Conservation (phyloP, 1,140 invertebrate genomes). For the Geopemphigus sp. region DNA sequence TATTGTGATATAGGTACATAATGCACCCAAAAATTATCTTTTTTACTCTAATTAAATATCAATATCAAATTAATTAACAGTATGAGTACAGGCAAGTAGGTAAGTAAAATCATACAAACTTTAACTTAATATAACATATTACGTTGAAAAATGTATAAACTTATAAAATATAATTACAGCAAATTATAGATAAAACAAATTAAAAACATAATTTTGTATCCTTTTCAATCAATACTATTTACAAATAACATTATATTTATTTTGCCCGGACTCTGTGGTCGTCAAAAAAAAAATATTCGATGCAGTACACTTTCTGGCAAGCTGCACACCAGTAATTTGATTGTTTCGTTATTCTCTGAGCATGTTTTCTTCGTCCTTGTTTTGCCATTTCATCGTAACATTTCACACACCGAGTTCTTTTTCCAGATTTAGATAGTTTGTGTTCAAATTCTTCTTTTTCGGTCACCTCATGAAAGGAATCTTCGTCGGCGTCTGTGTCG, state of each 20-base stretch:
- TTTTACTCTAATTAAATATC: background rate
- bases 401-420: conserved; percentile 1
- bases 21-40: background rate
- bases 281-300: background rate
- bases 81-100: background rate
- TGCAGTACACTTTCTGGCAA: background rate
- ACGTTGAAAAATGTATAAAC: background rate
- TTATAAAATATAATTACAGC: background rate
- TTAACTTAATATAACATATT: background rate
- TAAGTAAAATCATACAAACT: background rate
- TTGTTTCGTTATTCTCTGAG: background rate
- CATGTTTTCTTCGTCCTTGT: background rate
- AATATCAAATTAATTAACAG: no score
- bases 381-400: background rate
- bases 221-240: no score
- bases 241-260: no score
- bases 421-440: conserved; percentile 3
- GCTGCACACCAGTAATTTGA: background rate
- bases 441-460: background rate
- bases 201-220: no score
- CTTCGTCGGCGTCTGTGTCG: conserved; percentile 54
- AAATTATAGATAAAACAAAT: background rate
- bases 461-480: conserved; percentile 50
- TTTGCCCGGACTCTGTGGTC: no score
- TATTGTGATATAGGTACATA: background rate